phyloP scores from a whole-genome alignment of 2,113 vertebrate species.

The Brachyhypopomus gauderio region DNA sequence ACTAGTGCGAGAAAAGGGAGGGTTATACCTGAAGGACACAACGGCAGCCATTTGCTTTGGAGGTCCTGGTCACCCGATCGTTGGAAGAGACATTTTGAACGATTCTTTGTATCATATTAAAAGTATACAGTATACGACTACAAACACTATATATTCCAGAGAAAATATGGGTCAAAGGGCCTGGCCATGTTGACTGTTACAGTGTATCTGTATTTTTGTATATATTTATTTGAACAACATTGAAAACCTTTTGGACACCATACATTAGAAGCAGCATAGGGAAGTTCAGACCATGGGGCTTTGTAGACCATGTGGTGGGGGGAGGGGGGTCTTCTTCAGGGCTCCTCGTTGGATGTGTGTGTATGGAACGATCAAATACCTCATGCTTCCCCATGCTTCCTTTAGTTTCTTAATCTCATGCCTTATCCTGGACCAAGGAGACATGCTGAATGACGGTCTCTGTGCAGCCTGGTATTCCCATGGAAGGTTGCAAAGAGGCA shows the following conservation, averaged over 20 bases:
- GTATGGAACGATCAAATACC: constrained; percentile 39
- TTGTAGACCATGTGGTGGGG: too few species aligned
- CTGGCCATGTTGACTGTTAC: constrained; percentile 53
- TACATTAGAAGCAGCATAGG: not conserved
- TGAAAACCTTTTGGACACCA: not conserved
- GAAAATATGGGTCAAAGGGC: constrained; percentile 40
- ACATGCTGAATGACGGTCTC: not conserved
- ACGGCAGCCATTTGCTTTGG: not conserved
- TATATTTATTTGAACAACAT: constrained; percentile 55
- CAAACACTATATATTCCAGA: constrained; percentile 40
- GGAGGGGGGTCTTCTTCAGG: not conserved
- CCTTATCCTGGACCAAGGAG: constrained; percentile 39
- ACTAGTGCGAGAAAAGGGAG: not conserved
- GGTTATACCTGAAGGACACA: not conserved
- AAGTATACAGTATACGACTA: constrained; percentile 22
- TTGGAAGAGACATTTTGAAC: not conserved
- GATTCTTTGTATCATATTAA: constrained; percentile 20
- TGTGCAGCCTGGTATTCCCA: not conserved
- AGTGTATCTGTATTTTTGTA: constrained; percentile 62
- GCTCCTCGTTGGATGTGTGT: constrained; percentile 1
- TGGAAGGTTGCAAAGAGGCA: constrained; percentile 41
- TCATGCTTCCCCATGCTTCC: constrained; percentile 36
- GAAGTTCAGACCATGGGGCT: too few species aligned
- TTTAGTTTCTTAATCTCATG: not conserved
- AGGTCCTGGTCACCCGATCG: not conserved